Conservation (phyloP, 2,888 invertebrate species). For the Eupithecia inturbata region DNA sequence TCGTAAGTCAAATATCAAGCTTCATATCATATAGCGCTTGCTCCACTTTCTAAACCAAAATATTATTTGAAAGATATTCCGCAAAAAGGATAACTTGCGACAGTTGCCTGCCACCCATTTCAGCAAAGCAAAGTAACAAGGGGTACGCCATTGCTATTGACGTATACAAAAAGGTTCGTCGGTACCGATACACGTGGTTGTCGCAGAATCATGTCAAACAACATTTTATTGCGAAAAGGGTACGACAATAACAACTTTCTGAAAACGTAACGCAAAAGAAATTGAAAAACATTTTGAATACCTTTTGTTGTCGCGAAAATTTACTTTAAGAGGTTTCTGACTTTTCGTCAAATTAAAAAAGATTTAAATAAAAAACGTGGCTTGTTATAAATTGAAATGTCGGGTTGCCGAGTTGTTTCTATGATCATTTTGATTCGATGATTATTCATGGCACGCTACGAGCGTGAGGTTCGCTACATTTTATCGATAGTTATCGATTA, state of each 20-base stretch:
- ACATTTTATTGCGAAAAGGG: constrained; percentile 24
- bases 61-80: constrained; percentile 22
- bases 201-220: constrained; percentile 21
- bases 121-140: constrained; percentile 27
- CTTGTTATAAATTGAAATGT: not conserved
- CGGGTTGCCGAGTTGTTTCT: constrained; percentile 10
- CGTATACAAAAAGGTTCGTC: constrained; percentile 19
- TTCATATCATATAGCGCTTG: not conserved
- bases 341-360: not conserved
- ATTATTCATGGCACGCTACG: constrained; percentile 37
- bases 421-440: constrained; percentile 33
- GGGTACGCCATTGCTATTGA: constrained; percentile 25
- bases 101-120: constrained; percentile 13
- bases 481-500: constrained; percentile 36
- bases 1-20: constrained; percentile 15
- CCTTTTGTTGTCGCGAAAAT: not conserved
- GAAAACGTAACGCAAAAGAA: constrained; percentile 7
- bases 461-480: constrained; percentile 30
- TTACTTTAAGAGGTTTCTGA: not conserved
- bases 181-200: constrained; percentile 19
- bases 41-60: constrained; percentile 16
- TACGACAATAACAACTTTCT: constrained; percentile 8
- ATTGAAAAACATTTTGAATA: constrained; percentile 22
- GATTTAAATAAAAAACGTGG: not conserved
- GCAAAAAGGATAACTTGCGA: constrained; percentile 19